Base-by-base conservation (phyloP, 2,888 invertebrate species). In the Ypsolopha scabrella region DNA sequence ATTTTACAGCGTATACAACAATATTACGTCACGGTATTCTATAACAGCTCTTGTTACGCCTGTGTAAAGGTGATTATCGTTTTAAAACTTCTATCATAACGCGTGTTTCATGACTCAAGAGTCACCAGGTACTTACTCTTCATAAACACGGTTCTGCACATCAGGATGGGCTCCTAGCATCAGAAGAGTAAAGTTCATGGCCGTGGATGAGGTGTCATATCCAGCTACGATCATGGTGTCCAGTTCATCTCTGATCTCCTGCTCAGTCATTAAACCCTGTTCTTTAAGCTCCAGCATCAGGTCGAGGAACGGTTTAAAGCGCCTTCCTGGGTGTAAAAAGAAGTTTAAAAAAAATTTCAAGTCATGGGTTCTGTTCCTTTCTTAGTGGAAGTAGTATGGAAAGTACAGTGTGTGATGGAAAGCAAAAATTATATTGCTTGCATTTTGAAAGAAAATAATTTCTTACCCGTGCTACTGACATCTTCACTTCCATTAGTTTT, bases 181-280 rank as follows among this genome's bases (percentile, higher is more conserved):
- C 48, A 82, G 56, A 47, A 87, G 60, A 0, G 78, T 72, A 53
- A 72, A 87, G 71, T 80, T 74, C 1, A 83, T 67, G 0, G 76
- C 80, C 6, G 74, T 75, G 0, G 87, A 80, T 0, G 81, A 76
- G 0, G 87, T 88, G 56, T 88, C 83, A 59, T 86, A 80, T 53
- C 89, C 89, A 1, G 87, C 89, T 2, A 88, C 80, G 53, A 90
- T 87, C 72, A 90, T 88, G 0, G 89, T 89, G 56, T 88, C 87
- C 1, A 89, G 87, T 60, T 90, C 89, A 53, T 90, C 87, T 54
- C 87, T 67, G 7, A 90, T 72, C 60, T 89, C 88, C 50, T 72
- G 63, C 58, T 88, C 87, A 6, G 80, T 87, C 6, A 89, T 76
- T 0, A 65, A 76, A 0, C 64, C 68, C 35, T 80, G 79, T 13